These are phyloP conservation scores for Caranx melampygus DNA, from an alignment of 2,113 vertebrate genomes.

Conservation along the genomic window DNA sequence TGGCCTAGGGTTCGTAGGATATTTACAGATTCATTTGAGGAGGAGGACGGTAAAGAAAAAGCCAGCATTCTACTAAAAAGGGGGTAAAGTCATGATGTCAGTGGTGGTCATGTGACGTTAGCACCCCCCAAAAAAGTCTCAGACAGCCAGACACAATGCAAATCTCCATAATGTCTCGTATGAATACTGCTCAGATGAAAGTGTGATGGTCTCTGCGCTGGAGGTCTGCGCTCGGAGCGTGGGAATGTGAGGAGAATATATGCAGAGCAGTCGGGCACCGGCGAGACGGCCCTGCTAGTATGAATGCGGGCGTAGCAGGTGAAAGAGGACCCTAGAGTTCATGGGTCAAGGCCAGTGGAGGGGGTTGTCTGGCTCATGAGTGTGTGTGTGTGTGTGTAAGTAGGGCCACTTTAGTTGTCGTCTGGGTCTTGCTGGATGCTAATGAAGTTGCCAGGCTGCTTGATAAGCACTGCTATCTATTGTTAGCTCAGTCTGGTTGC, in stretches of 20 bases:
- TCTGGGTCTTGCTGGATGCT: constrained; percentile 75
- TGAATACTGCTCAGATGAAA: constrained; percentile 62
- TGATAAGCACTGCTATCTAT: constrained; percentile 68
- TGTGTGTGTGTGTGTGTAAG: constrained; percentile 53
- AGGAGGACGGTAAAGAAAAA: background rate
- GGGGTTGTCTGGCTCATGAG: constrained; percentile 68
- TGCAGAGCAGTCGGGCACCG: constrained; percentile 74
- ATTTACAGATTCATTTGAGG: constrained; percentile 20
- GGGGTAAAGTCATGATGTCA: constrained; percentile 9
- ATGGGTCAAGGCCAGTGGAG: constrained; percentile 87
- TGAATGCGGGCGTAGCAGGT: constrained; percentile 81
- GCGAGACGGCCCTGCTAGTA: constrained; percentile 77
- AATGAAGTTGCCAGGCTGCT: constrained; percentile 74
- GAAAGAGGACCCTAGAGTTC: constrained; percentile 83
- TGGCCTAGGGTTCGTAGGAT: background rate
- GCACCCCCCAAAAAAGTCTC: constrained; percentile 40
- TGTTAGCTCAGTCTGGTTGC: constrained; percentile 69
- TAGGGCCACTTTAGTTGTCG: constrained; percentile 43
- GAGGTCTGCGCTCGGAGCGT: constrained; percentile 70
- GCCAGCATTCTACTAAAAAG: background rate
- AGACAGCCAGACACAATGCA: constrained; percentile 70
- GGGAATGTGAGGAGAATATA: constrained; percentile 77
- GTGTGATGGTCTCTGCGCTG: constrained; percentile 30
- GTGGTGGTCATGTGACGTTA: background rate
- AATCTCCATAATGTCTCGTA: constrained; percentile 60